Evolutionary conservation across 2,113 vertebrate genomes (phyloP).

Genomic region (Uria aalge): DNA sequence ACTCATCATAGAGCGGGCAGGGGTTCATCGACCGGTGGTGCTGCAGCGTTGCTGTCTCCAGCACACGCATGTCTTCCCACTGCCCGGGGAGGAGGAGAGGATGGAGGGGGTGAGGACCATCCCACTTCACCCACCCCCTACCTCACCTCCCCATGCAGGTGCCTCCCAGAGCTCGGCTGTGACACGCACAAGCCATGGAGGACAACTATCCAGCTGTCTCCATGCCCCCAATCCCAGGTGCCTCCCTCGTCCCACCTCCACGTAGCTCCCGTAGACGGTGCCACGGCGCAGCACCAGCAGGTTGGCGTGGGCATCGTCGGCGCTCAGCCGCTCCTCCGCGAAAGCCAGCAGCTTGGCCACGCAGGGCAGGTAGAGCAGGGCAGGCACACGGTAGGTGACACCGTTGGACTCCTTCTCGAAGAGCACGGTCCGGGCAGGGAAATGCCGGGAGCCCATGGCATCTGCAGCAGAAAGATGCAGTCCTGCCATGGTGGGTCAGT

Average conservation of each 20-base stretch:
- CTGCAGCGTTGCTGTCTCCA: conserved; percentile 79
- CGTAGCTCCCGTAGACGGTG: conserved; percentile 78
- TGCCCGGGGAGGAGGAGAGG: conserved; percentile 40
- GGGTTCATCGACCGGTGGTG: conserved; percentile 96
- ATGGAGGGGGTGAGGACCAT: not conserved
- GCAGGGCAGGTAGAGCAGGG: conserved; percentile 80
- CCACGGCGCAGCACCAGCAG: conserved; percentile 89
- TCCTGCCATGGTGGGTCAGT: rapidly evolving
- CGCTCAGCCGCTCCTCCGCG: conserved; percentile 88
- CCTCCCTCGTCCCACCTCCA: conserved; percentile 76
- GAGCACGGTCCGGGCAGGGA: conserved; percentile 83
- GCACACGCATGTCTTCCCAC: conserved; percentile 87
- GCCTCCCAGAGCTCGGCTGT: not conserved
- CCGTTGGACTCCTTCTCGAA: conserved; percentile 86
- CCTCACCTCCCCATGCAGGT: rapidly evolving
- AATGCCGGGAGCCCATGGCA: conserved; percentile 79
- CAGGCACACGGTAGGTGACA: conserved; percentile 89
- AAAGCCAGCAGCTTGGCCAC: conserved; percentile 86
- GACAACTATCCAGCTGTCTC: rapidly evolving
- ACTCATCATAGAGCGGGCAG: conserved; percentile 87
- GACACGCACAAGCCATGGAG: rapidly evolving
- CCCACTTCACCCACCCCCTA: too few species aligned
- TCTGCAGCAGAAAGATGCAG: not conserved
- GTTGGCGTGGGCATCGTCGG: conserved; percentile 86
- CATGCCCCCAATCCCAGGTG: rapidly evolving